A percentile compares a stretch with the other conserved stretches of the same genome.
Conservation (phyloP, 2,113 vertebrate genomes). For the Psophia crepitans region DNA sequence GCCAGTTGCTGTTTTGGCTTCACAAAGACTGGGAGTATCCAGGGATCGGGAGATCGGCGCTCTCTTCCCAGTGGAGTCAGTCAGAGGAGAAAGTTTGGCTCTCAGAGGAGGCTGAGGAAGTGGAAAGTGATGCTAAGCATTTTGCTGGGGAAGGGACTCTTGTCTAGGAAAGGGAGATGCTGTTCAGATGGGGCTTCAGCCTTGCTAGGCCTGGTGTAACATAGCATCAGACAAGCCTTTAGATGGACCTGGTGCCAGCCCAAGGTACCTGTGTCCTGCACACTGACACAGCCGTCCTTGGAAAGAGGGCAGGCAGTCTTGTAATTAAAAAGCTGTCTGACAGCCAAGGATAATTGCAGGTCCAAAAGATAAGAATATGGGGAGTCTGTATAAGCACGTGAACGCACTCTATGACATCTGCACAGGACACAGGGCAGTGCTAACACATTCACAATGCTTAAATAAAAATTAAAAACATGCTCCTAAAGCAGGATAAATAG, state of each 20-base stretch:
- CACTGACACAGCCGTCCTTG: neutral
- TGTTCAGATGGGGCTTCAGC: neutral
- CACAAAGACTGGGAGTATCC: neutral
- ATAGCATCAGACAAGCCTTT: neutral
- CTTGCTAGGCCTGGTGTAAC: neutral
- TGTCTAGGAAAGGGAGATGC: neutral
- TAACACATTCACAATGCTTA: neutral
- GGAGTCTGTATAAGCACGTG: rapidly evolving
- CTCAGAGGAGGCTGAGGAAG: neutral
- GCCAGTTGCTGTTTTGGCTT: neutral
- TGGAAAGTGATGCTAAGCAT: neutral
- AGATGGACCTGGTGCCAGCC: neutral
- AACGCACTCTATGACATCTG: neutral
- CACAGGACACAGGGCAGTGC: neutral
- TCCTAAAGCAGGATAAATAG: neutral
- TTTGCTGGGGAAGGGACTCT: neutral
- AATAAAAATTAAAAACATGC: neutral
- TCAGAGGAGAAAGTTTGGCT: neutral
- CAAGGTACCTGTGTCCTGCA: neutral
- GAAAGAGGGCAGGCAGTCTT: neutral
- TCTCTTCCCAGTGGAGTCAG: neutral
- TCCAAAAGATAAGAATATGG: neutral
- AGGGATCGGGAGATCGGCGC: neutral
- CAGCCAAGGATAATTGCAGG: neutral
- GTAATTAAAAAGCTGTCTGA: neutral